These are phyloP conservation scores for Crocuta crocuta DNA, from an alignment of 2,113 vertebrate species.

Conservation along the genomic window DNA sequence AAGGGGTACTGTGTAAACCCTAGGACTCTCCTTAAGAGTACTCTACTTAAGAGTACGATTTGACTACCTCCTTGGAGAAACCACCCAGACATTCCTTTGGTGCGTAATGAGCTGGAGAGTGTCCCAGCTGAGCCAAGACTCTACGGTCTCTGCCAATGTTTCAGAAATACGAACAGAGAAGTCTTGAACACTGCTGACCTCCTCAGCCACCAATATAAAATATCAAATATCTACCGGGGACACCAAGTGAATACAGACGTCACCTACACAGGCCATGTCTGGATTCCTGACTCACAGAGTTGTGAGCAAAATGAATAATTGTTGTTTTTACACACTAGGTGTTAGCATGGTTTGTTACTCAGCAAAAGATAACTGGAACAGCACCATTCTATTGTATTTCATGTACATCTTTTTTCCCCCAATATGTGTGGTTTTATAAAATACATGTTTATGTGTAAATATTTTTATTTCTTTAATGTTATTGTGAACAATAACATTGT, in stretches of 20 bases:
- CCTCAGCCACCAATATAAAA: no score
- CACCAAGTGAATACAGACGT: not conserved
- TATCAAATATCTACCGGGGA: not conserved
- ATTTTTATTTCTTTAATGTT: constrained; percentile 2
- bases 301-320: not conserved
- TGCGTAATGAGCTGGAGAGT: not conserved
- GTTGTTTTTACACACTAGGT: not conserved
- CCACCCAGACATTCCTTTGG: no score
- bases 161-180: not conserved
- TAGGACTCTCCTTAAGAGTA: no score
- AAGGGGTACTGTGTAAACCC: not conserved
- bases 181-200: not conserved
- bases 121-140: not conserved
- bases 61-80: not conserved
- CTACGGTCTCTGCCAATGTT: not conserved
- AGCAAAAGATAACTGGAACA: not conserved
- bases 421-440: not conserved
- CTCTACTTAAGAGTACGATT: no score
- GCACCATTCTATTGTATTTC: not conserved
- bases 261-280: not conserved
- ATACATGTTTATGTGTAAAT: not conserved
- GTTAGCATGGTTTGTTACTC: not conserved
- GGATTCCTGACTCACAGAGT: not conserved
- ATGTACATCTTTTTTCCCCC: not conserved
- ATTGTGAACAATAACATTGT: not conserved